These are phyloP conservation scores for Dipus sagitta DNA, from an alignment of 2,797 vertebrate genomes.

Conservation along the genomic window DNA sequence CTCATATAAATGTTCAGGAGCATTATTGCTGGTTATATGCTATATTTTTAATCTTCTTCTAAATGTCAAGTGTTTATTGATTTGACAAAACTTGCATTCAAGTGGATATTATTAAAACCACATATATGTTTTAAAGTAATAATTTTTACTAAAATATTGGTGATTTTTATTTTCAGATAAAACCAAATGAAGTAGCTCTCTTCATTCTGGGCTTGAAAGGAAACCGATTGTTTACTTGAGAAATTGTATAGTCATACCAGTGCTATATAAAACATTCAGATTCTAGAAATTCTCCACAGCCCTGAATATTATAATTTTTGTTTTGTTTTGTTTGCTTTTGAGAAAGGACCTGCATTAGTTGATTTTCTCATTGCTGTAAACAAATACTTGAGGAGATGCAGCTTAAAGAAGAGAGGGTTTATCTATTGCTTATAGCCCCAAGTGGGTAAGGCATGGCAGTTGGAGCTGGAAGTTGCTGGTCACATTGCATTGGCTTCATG, in stretches of 20 bases:
- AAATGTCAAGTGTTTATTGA: neutral
- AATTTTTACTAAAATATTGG: neutral
- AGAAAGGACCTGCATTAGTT: neutral
- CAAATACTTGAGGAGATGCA: neutral
- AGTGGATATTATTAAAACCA: slow-evolving; percentile 13
- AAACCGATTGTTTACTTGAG: neutral
- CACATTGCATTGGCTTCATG: neutral
- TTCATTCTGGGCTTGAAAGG: neutral
- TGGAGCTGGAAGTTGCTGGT: too few relatives aligned
- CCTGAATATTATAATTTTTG: neutral
- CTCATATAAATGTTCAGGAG: neutral
- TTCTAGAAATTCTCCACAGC: neutral
- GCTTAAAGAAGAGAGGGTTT: neutral
- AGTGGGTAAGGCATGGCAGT: too few relatives aligned
- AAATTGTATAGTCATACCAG: neutral
- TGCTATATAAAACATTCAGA: neutral
- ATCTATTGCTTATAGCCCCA: neutral
- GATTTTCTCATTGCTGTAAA: neutral
- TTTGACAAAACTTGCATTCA: neutral
- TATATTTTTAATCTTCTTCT: slow-evolving; percentile 6
- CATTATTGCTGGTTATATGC: neutral
- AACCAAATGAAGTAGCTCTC: neutral
- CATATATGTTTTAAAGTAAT: neutral
- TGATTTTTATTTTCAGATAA: neutral
- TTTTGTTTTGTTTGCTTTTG: neutral